Evolutionary conservation across 1,140 invertebrate species (phyloP).

Genomic region (Liolophura sinensis): DNA sequence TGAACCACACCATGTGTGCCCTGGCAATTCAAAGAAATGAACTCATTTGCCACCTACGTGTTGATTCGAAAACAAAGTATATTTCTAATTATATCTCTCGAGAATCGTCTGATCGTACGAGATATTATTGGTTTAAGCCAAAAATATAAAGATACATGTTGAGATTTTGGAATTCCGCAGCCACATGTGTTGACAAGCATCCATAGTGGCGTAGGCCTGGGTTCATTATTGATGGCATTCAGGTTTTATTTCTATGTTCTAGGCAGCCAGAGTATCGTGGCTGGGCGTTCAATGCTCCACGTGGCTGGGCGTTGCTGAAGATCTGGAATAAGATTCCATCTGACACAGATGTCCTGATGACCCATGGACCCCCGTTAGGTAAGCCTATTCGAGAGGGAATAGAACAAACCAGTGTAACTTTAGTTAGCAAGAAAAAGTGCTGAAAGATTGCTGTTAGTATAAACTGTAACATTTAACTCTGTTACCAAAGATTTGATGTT

Average conservation of each 20-base stretch:
- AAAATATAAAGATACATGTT: not conserved
- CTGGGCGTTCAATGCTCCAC: constrained; percentile 82
- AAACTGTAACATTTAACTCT: no score
- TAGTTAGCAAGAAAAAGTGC: no score
- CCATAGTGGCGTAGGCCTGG: no score
- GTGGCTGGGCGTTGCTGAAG: constrained; percentile 71
- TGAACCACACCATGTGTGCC: no score
- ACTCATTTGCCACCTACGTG: no score
- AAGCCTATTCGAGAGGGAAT: not conserved
- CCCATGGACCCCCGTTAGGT: constrained; percentile 63
- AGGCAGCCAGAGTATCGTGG: constrained; percentile 82
- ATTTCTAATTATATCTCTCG: no score
- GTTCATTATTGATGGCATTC: not conserved
- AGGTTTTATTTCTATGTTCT: constrained; percentile 21
- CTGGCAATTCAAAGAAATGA: no score
- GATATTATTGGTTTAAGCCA: constrained; percentile 2
- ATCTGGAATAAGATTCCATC: constrained; percentile 81
- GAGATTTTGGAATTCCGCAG: not conserved
- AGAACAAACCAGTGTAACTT: no score
- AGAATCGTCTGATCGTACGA: not conserved
- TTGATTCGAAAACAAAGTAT: no score
- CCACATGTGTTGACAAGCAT: no score
- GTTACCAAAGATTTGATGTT: no score
- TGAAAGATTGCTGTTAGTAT: no score
- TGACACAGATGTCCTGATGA: constrained; percentile 78